Conservation (phyloP, 2,113 vertebrate species). For the Illadopsis cleaveri region DNA sequence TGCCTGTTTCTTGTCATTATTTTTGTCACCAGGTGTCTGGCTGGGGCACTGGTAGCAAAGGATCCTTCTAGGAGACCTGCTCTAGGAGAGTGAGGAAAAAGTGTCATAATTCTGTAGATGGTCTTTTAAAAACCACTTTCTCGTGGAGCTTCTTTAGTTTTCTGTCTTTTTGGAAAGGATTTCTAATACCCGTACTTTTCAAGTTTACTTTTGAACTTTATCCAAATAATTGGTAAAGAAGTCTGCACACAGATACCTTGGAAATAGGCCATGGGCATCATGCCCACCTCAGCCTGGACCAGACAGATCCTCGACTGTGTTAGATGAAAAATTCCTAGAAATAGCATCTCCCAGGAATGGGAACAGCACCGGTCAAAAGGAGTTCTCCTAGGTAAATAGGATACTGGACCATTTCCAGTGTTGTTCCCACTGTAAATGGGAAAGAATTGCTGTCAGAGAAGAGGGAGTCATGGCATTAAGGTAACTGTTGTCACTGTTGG, state of each 20-base stretch:
- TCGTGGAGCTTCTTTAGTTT: neutral
- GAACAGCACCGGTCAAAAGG: neutral
- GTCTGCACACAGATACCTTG: neutral
- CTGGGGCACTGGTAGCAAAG: neutral
- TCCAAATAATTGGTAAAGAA: neutral
- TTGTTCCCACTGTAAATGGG: neutral
- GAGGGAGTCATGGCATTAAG: neutral
- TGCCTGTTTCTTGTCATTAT: neutral
- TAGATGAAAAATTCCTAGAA: neutral
- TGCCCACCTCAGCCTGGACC: neutral
- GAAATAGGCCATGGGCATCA: neutral
- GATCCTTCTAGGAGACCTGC: neutral
- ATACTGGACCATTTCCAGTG: neutral
- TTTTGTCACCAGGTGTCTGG: neutral
- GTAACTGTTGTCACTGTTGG: slow-evolving; percentile 31
- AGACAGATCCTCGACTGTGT: neutral
- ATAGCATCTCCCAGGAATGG: neutral
- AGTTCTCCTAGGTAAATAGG: neutral
- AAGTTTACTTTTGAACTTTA: neutral
- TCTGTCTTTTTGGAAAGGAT: neutral
- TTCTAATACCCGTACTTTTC: neutral
- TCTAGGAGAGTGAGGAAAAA: neutral
- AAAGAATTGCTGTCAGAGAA: neutral
- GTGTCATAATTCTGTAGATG: neutral
- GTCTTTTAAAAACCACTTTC: neutral